Base-by-base conservation (phyloP, 2,888 invertebrate species). In the Drosophila colorata region DNA sequence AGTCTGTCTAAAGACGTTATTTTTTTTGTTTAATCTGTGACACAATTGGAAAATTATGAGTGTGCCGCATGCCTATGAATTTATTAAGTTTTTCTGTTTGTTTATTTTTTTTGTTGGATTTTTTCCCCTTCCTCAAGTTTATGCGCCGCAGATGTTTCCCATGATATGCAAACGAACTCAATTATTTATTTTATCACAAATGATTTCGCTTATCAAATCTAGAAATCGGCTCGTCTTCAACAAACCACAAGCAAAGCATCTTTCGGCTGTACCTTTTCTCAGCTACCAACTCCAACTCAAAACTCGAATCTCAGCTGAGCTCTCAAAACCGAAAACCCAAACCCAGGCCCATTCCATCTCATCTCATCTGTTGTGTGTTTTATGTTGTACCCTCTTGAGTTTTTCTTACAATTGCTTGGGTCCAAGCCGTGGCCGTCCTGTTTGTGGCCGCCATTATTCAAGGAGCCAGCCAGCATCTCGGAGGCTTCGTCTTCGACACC, bases 101-200 rank as follows among this genome's bases (percentile, higher is more conserved):
- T 37, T 18, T 28, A 14, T 58, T 53, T 40, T 38, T 8, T 23
- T 37, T 44, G 43, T 38, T 33, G 56, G n/a, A 37, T 40, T 59
- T 38, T 43, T 25, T 55, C 51, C 53, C 37, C 58, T 63, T 57
- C 35, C 73, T 58, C 60, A 61, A 49, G 53, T 66, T 58, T 63
- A 64, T 57, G 60, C 37, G 48, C 44, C 64, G 68, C 56, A 69
- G 85, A 85, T 85, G 83, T 77, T 90, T 90, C 87, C 90, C 90
- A 88, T 82, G 87, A 90, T 89, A 90, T 90, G 90, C 90, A 90
- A 89, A 90, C 89, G 89, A 89, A 86, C 90, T 90, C 89, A 90
- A 90, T 90, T 90, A 90, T 90, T 90, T 90, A 90, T 88, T 88
- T 88, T 90, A 90, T 90, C 81, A 85, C 85, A 85, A 85, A 85